Evolutionary conservation across 2,113 vertebrate species (phyloP), one percentile per base, ranked within the genome.

Genomic region (Marmota monax): DNA sequence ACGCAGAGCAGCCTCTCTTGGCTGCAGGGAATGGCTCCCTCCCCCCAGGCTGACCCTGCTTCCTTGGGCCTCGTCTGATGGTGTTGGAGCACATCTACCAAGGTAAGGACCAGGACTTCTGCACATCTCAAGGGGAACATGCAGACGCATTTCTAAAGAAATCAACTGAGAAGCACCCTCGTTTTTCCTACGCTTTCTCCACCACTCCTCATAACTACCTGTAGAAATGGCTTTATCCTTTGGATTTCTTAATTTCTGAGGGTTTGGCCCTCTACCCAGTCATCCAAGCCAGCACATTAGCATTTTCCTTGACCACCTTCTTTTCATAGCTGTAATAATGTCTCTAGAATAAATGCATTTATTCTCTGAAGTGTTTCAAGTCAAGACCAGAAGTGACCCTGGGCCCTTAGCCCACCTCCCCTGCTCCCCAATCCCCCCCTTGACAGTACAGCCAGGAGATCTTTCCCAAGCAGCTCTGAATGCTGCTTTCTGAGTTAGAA

Each of bases 1-100:
- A 2, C 25, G 13, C 32, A 1, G 7, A 77, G 34, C 7, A 45
- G 29, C n/a, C 34, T 25, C 6, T 2, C 0, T 70, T 29, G 0
- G 12, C 23, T 27, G 7, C 4, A 12, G 32, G 32, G 25, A 48
- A 76, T 22, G 37, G 34, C 80, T 87, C 25, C 16, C 58, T 48
- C 65, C 17, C 25, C 25, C 34, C 1, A 5, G 0, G 70, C 48
- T 56, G 42, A 83, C 27, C 14, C 13, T 7, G 17, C 12, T 61
- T 20, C 16, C 39, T 87, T 25, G 23, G 51, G 14, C 39, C 14
- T 11, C 34, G 39, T 45, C n/a, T 11, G 74, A 3, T 25, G 65
- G 13, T 51, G 5, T 53, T 27, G 12, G 72, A 3, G 20, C 1
- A 29, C 20, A 42, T 27, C 82, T 48, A 51, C 0, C 34, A 14